Conservation (phyloP, 2,888 invertebrate species). For the Antheraea assamensis region DNA sequence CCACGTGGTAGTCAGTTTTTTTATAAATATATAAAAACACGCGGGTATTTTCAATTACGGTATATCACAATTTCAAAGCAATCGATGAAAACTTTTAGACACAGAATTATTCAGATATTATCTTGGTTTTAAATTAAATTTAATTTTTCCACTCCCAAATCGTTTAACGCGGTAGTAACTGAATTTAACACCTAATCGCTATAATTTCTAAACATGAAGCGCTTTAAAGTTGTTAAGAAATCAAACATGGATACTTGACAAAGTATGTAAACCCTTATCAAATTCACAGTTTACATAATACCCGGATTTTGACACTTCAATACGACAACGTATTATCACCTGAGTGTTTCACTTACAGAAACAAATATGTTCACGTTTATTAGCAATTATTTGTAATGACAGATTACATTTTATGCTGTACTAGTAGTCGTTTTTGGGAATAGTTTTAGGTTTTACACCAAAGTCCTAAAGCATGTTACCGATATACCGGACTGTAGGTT, state of each 20-base stretch:
- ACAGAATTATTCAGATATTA: background rate
- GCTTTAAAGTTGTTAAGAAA: background rate
- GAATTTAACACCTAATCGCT: slow-evolving; percentile 7
- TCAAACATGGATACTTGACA: slow-evolving; percentile 2
- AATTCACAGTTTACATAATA: slow-evolving; percentile 4
- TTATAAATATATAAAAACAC: too few relatives aligned
- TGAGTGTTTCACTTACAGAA: background rate
- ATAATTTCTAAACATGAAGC: slow-evolving; percentile 6
- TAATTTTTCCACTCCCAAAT: background rate
- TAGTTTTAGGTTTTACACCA: too few relatives aligned
- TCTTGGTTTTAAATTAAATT: background rate
- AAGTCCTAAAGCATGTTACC: too few relatives aligned
- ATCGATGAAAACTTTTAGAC: too few relatives aligned
- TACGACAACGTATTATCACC: slow-evolving; percentile 5
- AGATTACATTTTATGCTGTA: background rate
- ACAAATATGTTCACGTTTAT: background rate
- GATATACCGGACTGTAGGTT: too few relatives aligned
- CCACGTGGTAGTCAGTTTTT: too few relatives aligned
- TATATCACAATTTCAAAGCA: too few relatives aligned
- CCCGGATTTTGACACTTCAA: slow-evolving; percentile 8
- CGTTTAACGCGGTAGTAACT: background rate
- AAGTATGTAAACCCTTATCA: slow-evolving; percentile 1
- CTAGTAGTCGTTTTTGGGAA: too few relatives aligned
- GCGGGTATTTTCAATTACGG: too few relatives aligned
- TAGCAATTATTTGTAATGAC: background rate